Evolutionary conservation across 2,888 invertebrate species (phyloP).

Genomic region (Spatulosminthurus flaviceps): DNA sequence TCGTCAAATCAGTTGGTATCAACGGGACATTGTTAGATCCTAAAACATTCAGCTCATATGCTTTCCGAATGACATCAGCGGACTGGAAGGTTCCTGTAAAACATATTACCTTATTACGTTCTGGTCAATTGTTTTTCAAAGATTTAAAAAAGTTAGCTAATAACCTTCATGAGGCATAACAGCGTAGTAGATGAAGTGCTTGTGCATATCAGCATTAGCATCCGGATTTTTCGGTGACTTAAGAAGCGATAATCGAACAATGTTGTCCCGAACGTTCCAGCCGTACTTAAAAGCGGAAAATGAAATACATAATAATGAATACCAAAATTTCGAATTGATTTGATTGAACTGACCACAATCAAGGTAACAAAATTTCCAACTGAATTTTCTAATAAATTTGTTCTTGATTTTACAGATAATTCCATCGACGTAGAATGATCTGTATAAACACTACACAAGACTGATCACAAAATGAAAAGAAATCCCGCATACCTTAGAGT

Average conservation of each 20-base stretch:
- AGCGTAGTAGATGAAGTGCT: conserved; percentile 68
- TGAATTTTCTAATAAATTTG: too few species aligned
- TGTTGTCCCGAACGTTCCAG: conserved; percentile 66
- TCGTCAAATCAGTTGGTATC: neutral
- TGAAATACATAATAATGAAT: too few species aligned
- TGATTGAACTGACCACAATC: too few species aligned
- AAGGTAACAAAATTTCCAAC: neutral
- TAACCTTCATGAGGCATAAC: conserved; percentile 67
- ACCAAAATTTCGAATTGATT: too few species aligned
- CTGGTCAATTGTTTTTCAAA: too few species aligned
- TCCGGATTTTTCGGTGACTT: conserved; percentile 69
- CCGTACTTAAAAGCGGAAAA: conserved; percentile 67
- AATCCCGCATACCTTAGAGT: conserved; percentile 65
- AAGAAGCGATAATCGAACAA: conserved; percentile 67
- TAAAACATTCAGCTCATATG: conserved; percentile 67
- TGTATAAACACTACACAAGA: too few species aligned
- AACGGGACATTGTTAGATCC: conserved; percentile 58
- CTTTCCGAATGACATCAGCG: conserved; percentile 67
- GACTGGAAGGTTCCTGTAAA: conserved; percentile 66
- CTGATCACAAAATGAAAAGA: too few species aligned
- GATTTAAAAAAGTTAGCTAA: neutral
- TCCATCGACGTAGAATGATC: too few species aligned
- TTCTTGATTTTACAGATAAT: too few species aligned
- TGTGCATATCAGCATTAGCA: conserved; percentile 68
- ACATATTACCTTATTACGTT: too few species aligned